Base-by-base conservation (phyloP, 2,113 vertebrate species). In the Coptodon bakossiorum region DNA sequence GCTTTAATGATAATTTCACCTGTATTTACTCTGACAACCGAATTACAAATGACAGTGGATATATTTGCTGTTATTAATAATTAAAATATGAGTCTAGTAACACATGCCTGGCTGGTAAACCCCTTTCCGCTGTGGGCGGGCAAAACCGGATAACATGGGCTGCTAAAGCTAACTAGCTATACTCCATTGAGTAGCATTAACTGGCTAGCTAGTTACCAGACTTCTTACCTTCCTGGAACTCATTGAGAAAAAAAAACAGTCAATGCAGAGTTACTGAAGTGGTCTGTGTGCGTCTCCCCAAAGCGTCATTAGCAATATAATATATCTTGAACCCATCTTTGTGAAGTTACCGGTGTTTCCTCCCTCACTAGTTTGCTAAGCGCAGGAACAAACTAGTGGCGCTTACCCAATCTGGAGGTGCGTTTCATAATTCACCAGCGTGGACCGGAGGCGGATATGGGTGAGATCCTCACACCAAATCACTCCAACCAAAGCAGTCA, bases 211-310 rank as follows among this genome's bases (percentile, higher is more conserved):
- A 79, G 73, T 68, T 48, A 78, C 82, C 85, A 13, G 9, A 48
- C 12, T 79, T 84, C 95, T 92, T 92, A 96, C 95, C 94, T 96
- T 95, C 83, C 92, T 92, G 27, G 82, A 87, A 52, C 89, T 84
- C 95, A 95, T 96, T 45, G 9, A 84, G 86, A 12, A 24, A 73
- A 24, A 83, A 22, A 14, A 22, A 12, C 10, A 10, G 14, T 29
- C 27, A 22, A n/a, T 16, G 17, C 81, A 38, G 14, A 13, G 2
- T 12, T 36, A 10, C 38, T n/a, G 19, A 5, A 34, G n/a, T 71
- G 40, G 80, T 48, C 27, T 9, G 9, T 16, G 2, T 19, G 7
- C 11, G 19, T 81, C 14, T 71, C 22, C 19, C 48, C n/a, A n/a
- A 11, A 13, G 16, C 5, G 11, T 5, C 31, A 34, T 7, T 1